These are phyloP conservation scores for Epizoanthus illoricatus DNA, from an alignment of 92 coral and sea anemone genomes.

Conservation along the genomic window DNA sequence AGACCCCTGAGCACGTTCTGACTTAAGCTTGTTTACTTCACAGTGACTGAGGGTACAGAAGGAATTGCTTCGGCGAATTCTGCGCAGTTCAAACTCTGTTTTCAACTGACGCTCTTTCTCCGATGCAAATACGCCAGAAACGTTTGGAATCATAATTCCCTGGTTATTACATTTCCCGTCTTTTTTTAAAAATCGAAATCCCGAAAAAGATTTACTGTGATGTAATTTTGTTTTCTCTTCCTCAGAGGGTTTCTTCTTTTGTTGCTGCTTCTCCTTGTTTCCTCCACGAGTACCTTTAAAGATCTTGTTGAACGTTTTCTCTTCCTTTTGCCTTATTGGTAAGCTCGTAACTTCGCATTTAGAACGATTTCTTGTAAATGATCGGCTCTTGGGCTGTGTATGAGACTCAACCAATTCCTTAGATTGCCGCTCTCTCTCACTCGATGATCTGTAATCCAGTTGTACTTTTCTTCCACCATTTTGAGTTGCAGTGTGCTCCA, in stretches of 20 bases:
- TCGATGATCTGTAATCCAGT: neutral
- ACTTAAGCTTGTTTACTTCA: neutral
- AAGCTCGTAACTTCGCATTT: neutral
- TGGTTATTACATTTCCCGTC: neutral
- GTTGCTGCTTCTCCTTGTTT: neutral
- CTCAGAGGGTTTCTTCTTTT: neutral
- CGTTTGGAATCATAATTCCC: neutral
- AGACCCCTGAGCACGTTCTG: neutral
- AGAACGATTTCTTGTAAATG: neutral
- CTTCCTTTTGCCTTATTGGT: neutral
- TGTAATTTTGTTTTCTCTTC: neutral
- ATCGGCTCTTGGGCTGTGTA: neutral
- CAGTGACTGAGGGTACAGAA: neutral
- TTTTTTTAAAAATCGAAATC: neutral
- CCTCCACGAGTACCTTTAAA: conserved; percentile 4
- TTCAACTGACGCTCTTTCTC: neutral
- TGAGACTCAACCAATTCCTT: neutral
- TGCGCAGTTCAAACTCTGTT: neutral
- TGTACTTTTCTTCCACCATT: neutral
- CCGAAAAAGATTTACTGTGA: neutral
- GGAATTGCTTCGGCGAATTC: neutral
- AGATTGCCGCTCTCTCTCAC: neutral
- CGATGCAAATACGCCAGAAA: neutral
- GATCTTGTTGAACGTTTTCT: neutral
- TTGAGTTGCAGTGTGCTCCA: neutral